Evolutionary conservation across 1,140 invertebrate species (phyloP).

Genomic region (Hyphantria cunea): DNA sequence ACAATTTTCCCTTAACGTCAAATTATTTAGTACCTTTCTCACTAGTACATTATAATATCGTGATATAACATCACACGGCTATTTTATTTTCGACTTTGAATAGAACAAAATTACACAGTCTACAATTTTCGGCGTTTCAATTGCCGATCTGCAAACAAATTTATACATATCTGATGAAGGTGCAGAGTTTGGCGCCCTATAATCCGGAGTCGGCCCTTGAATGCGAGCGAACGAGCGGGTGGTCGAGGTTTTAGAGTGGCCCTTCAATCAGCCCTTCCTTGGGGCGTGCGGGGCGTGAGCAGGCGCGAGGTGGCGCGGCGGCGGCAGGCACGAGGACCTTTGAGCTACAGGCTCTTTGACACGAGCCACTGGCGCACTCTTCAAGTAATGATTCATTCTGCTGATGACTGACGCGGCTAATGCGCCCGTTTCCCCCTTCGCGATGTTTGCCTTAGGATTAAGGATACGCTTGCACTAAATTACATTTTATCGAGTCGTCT

Average conservation of each 20-base stretch:
- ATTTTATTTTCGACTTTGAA: too few species aligned
- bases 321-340: conserved; percentile 64
- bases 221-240: conserved; percentile 77
- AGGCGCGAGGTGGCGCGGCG: conserved; percentile 36
- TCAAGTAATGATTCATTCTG: conserved; percentile 81
- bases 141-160: conserved; percentile 65
- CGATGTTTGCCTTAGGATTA: conserved; percentile 70
- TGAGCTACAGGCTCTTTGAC: conserved; percentile 79
- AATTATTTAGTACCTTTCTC: too few species aligned
- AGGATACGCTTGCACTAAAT: conserved; percentile 45
- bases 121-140: conserved; percentile 70
- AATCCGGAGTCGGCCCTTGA: conserved; percentile 79
- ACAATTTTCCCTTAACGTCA: too few species aligned
- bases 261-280: conserved; percentile 79
- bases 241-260: conserved; percentile 78
- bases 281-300: conserved; percentile 55
- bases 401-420: conserved; percentile 79
- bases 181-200: conserved; percentile 76
- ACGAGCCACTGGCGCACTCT: conserved; percentile 79
- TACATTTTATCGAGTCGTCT: conserved; percentile 38
- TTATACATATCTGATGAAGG: conserved; percentile 79
- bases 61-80: too few species aligned
- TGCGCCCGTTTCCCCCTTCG: conserved; percentile 61
- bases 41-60: too few species aligned
- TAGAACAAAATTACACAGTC: conserved; percentile 59